A percentile compares a stretch with the other conserved stretches of the same genome.
phyloP scores from a whole-genome alignment of 2,113 vertebrate species.

The Loxodonta africana region DNA sequence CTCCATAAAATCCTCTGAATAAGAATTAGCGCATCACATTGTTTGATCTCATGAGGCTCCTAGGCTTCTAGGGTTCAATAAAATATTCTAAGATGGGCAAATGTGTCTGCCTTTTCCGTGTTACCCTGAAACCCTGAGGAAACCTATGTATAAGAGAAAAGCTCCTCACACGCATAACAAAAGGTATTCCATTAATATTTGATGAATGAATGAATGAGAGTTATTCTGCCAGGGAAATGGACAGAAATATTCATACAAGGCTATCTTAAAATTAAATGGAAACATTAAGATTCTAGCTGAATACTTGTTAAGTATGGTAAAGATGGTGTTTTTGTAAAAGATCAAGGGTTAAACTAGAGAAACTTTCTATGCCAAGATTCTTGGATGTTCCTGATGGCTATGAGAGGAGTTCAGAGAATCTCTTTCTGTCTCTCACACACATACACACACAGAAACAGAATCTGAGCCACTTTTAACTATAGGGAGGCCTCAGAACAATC shows the following conservation, averaged over 20 bases:
- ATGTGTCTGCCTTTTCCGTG: not conserved
- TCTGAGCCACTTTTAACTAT: not conserved
- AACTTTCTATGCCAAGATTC: not conserved
- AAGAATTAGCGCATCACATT: not conserved
- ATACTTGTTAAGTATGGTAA: not conserved
- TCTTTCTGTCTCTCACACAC: not conserved
- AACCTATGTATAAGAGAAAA: not conserved
- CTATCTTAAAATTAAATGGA: slow-evolving; percentile 15
- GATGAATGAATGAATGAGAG: not conserved
- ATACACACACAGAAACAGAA: no score
- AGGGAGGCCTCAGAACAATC: not conserved
- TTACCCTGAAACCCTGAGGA: not conserved
- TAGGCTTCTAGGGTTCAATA: not conserved
- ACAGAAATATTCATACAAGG: not conserved
- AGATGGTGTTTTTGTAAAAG: not conserved
- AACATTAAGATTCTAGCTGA: not conserved
- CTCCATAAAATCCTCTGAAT: not conserved
- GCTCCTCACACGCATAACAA: not conserved
- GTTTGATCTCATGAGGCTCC: not conserved
- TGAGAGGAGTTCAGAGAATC: not conserved
- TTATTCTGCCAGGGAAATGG: not conserved
- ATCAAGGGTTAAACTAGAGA: not conserved
- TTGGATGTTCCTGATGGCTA: not conserved
- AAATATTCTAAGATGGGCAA: not conserved
- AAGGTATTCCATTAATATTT: not conserved